Conservation (phyloP, 2,797 vertebrate genomes). For the Periparus ater region DNA sequence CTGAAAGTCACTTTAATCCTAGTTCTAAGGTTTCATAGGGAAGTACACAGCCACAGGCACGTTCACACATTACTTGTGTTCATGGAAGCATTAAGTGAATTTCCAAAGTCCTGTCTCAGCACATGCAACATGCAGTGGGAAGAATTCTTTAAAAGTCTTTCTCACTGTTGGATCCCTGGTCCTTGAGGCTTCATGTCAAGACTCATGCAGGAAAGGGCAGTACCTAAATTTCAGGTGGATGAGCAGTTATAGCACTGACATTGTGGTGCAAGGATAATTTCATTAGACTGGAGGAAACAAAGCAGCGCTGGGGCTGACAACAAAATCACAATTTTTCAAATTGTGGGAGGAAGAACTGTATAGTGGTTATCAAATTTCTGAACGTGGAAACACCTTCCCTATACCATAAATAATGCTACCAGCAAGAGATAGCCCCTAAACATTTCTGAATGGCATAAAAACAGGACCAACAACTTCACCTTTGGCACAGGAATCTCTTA, state of each 20-base stretch:
- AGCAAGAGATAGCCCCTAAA: not conserved
- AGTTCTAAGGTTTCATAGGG: constrained; percentile 51
- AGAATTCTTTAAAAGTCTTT: constrained; percentile 4
- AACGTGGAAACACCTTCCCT: not conserved
- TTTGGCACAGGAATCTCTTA: not conserved
- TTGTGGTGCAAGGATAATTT: not conserved
- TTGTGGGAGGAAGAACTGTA: not conserved
- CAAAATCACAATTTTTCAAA: not conserved
- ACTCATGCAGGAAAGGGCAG: not conserved
- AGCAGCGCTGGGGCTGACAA: not conserved
- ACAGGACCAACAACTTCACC: not conserved
- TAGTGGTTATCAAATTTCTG: not conserved
- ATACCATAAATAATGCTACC: not conserved
- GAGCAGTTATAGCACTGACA: not conserved
- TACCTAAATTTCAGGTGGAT: not conserved
- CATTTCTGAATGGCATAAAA: not conserved
- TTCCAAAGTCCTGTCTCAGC: constrained; percentile 44
- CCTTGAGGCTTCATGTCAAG: not conserved
- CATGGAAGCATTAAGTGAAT: constrained; percentile 57
- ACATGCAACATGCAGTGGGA: not conserved
- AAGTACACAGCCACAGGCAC: constrained; percentile 55
- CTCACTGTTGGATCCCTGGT: not conserved
- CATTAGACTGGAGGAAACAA: not conserved
- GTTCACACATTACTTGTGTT: constrained; percentile 54
- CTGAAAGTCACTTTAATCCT: constrained; percentile 61